Evolutionary conservation across 1,140 invertebrate genomes (phyloP).

Genomic region (Eumeta japonica): DNA sequence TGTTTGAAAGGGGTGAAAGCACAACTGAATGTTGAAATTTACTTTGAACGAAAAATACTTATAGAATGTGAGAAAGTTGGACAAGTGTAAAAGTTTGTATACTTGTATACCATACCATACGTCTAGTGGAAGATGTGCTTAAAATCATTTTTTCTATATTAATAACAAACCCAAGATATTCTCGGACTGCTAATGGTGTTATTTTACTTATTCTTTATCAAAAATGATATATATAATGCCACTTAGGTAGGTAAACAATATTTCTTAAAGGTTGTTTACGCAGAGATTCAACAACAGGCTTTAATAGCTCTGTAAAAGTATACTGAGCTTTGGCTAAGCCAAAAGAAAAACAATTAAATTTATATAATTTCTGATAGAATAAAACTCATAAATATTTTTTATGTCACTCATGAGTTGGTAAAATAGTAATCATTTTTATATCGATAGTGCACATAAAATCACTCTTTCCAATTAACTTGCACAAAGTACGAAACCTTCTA

Average conservation of each 20-base stretch:
- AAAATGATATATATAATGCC: slow-evolving; percentile 19
- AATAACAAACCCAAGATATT: slow-evolving; percentile 6
- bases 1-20: no score
- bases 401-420: slow-evolving; percentile 9
- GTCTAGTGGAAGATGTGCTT: no score
- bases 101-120: no score
- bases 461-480: slow-evolving; percentile 12
- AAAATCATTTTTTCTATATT: slow-evolving; percentile 6
- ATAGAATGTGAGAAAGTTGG: no score
- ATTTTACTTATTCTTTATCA: slow-evolving; percentile 1
- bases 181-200: not conserved
- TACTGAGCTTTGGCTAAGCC: slow-evolving; percentile 12
- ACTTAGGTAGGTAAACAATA: slow-evolving; percentile 23
- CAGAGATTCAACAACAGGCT: slow-evolving; percentile 11
- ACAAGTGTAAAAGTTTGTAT: no score
- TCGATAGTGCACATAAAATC: slow-evolving; percentile 16
- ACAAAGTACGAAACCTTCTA: slow-evolving; percentile 22
- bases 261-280: slow-evolving; percentile 7
- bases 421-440: slow-evolving; percentile 9
- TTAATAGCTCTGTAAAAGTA: slow-evolving; percentile 19
- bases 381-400: slow-evolving; percentile 24
- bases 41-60: no score
- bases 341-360: slow-evolving; percentile 17
- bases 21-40: no score
- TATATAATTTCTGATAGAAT: slow-evolving; percentile 14